Base-by-base conservation (phyloP, 2,797 vertebrate genomes). In the Clarias pachynema region DNA sequence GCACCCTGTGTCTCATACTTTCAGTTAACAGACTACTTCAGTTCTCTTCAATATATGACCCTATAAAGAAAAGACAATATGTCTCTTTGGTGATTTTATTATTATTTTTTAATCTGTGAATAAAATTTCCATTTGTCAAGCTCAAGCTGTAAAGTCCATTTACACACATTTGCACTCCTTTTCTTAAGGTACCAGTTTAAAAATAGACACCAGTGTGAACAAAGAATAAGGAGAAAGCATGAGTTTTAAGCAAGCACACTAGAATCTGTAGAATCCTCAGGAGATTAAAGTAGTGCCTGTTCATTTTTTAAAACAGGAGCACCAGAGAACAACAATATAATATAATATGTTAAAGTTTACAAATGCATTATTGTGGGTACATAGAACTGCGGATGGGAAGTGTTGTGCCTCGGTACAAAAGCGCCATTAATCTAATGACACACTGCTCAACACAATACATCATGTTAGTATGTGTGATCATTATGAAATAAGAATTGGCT, bases 181-280 rank as follows among this genome's bases (percentile, higher is more conserved):
- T 81, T 66, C 57, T 53, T 37, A 83, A 86, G 49, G 78, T 59
- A 80, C 77, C 26, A 24, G 3, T 86, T 83, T 79, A 88, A 87
- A 89, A 87, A 87, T 84, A 87, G 79, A 80, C 72, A 84, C 29
- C 1, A 44, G 12, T 37, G 62, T 70, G 80, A 59, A 83, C 10
- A 26, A 31, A 66, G 68, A 49, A 20, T 20, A 73, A 77, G 81
- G 83, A 86, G 78, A 86, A 79, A 56, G 6, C 56, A 22, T 7
- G 18, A 29, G 8, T 65, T 80, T 29, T 75, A 75, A 59, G 70
- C 57, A 83, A 53, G 37, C n/a, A 44, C 15, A 73, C n/a, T 72
- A 60, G 37, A 20, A 63, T 74, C 26, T 75, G 34, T n/a, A 18
- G 34, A 69, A 31, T 22, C 31, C 60, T 74, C 69, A 74, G 44